A percentile compares a stretch with the other conserved stretches of the same genome.
Evolutionary conservation across 2,113 vertebrate genomes (phyloP).

Genomic region (Serinus canaria): DNA sequence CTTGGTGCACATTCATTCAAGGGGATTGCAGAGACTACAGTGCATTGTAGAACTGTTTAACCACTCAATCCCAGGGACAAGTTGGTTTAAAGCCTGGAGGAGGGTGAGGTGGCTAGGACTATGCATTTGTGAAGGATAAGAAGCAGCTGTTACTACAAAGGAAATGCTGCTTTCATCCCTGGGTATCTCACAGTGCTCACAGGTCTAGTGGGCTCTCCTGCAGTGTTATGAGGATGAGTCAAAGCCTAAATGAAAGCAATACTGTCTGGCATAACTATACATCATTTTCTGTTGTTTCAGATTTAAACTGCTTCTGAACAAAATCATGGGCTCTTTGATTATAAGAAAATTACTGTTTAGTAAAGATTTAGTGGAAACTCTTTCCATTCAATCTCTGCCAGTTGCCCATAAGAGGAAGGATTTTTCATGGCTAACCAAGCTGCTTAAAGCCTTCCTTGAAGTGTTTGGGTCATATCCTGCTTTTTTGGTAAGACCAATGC

Average conservation of each 20-base stretch:
- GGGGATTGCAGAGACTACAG: not conserved
- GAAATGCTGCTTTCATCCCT: not conserved
- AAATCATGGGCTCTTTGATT: not conserved
- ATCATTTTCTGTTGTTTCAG: not conserved
- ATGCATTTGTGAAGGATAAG: not conserved
- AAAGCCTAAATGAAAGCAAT: not conserved
- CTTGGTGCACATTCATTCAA: not conserved
- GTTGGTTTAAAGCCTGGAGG: not conserved
- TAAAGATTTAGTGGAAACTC: not conserved
- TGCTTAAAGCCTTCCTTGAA: not conserved
- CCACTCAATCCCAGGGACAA: not conserved
- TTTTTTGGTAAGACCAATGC: not conserved
- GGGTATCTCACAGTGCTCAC: not conserved
- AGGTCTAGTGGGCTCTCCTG: not conserved
- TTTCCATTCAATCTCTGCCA: not conserved
- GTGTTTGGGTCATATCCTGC: not conserved
- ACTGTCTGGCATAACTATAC: not conserved
- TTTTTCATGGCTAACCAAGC: not conserved
- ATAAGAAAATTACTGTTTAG: not conserved
- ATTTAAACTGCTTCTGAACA: not conserved
- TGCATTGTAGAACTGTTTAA: not conserved
- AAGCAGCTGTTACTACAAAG: not conserved
- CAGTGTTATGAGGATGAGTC: not conserved
- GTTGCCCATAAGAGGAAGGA: not conserved
- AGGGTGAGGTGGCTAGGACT: not conserved